Evolutionary conservation across 2,888 invertebrate species (phyloP), one percentile per base, ranked within the genome.

Genomic region (Heteromurus nitidus): DNA sequence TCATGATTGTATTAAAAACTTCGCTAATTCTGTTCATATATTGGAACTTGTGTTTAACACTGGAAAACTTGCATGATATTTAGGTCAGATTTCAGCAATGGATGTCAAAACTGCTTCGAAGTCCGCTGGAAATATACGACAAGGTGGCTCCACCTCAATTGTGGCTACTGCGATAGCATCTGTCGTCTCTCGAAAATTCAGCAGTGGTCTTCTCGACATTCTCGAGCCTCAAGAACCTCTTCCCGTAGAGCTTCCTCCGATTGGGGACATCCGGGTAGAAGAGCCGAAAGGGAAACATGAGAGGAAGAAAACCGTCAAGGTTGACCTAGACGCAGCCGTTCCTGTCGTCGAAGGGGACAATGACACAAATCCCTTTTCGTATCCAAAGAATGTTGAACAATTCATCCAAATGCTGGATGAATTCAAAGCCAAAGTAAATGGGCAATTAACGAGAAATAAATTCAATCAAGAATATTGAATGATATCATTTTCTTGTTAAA

Each of bases 311-410:
- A 68, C 5, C 13, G 20, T 47, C 2, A 36, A 55, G 22, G 30
- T 55, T 18, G 68, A 76, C 3, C 20, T 18, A 16, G 42, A 67
- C 7, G 36, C 16, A 11, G 31, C 24, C 11, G 83, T 86, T 13
- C 85, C 84, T 0, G 76, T 80, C 62, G 64, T 86, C 22, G 72
- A 82, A 22, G 87, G 85, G 26, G 87, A 86, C 62, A 83, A 85
- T 30, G 73, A 58, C 18, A 69, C 76, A 11, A 87, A 87, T 80
- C 87, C 87, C 0, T 87, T 87, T 53, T 31, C 80, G 7, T 80
- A 83, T 60, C 87, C 87, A 0, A 30, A 72, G 11, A 84, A 86
- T 73, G 81, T 87, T 3, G 79, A 85, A 65, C 81, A 75, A 16
- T 86, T 79, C 62, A 82, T 86, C 65, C 58, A 55, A 26, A 65